Conservation (phyloP, 2,888 invertebrate species). For the Heliconius erato region DNA sequence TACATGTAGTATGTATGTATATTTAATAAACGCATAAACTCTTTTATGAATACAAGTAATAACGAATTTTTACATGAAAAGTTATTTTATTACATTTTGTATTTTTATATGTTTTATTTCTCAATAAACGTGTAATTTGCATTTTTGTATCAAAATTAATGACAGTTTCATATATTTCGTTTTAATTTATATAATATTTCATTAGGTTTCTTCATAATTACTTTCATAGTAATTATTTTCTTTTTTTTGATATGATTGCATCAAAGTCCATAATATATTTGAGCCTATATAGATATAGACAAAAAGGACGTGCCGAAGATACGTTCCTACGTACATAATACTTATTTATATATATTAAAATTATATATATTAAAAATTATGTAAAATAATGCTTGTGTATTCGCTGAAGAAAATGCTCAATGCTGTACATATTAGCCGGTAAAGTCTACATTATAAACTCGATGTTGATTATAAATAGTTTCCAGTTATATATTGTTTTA, state of each 20-base stretch:
- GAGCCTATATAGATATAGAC: no score
- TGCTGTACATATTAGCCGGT: constrained; percentile 77
- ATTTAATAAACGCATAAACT: constrained; percentile 6
- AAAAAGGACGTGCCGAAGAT: no score
- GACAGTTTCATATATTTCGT: not conserved
- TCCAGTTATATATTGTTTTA: constrained; percentile 77
- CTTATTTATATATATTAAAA: no score
- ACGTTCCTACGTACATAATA: not conserved
- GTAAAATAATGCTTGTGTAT: constrained; percentile 42
- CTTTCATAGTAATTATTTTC: not conserved
- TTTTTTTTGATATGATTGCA: no score
- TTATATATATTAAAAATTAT: constrained; percentile 28
- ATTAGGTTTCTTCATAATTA: not conserved
- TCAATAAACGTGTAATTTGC: not conserved
- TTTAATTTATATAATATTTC: not conserved
- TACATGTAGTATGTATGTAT: constrained; percentile 15
- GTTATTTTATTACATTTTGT: not conserved
- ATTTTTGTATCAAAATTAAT: not conserved
- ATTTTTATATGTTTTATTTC: not conserved
- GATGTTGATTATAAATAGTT: constrained; percentile 84
- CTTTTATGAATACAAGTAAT: not conserved
- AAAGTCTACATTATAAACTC: constrained; percentile 69
- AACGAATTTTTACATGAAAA: not conserved
- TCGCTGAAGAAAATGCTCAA: constrained; percentile 70
- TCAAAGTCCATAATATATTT: no score